Conservation (phyloP, 1,140 invertebrate genomes). For the Drosophila ananassae region DNA sequence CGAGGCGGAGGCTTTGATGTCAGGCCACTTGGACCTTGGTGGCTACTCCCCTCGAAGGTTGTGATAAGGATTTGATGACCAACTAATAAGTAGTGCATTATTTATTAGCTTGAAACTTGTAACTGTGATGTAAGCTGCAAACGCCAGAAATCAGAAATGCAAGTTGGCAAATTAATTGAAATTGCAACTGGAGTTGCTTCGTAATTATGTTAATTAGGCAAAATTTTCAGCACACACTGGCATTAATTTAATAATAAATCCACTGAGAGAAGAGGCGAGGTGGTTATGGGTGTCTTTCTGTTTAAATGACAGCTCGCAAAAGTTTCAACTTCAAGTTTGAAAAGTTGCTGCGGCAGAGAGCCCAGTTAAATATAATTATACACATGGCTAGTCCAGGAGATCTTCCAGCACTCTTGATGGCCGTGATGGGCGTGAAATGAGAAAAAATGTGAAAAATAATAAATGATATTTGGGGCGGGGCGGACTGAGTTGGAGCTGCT, state of each 20-base stretch:
- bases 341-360: slow-evolving; percentile 50
- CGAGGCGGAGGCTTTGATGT: slow-evolving; percentile 22
- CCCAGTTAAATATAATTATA: slow-evolving; percentile 63
- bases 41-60: slow-evolving; percentile 20
- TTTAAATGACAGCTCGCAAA: slow-evolving; percentile 69
- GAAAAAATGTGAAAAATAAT: slow-evolving; percentile 55
- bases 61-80: slow-evolving; percentile 17
- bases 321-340: slow-evolving; percentile 41
- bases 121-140: slow-evolving; percentile 16
- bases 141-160: slow-evolving; percentile 26
- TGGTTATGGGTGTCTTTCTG: slow-evolving; percentile 32
- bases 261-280: background rate
- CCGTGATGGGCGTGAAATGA: slow-evolving; percentile 75
- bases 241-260: slow-evolving; percentile 23
- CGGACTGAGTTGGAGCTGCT: background rate
- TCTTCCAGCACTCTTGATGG: slow-evolving; percentile 37
- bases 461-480: slow-evolving; percentile 48
- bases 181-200: slow-evolving; percentile 48
- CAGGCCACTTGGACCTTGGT: slow-evolving; percentile 12
- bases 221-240: slow-evolving; percentile 34
- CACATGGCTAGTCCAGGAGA: slow-evolving; percentile 41
- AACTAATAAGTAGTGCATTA: slow-evolving; percentile 41
- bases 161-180: slow-evolving; percentile 64
- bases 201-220: slow-evolving; percentile 77
- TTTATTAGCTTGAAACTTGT: slow-evolving; percentile 23